Evolutionary conservation across 2,113 vertebrate species (phyloP), one percentile per base, ranked within the genome.

Genomic region (Nematolebias whitei): DNA sequence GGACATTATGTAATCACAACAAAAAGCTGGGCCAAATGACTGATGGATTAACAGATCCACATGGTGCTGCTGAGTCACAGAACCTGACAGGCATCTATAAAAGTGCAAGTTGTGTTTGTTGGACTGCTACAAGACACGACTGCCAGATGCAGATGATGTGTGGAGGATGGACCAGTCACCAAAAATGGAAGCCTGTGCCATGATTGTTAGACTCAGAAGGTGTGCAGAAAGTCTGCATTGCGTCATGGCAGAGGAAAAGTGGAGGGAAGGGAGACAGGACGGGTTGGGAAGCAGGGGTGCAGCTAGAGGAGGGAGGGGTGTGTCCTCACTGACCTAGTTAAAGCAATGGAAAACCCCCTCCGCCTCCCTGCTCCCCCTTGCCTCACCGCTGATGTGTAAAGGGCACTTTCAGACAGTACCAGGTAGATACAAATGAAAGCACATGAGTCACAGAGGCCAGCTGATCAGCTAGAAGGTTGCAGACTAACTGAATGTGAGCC

Each of bases 241-340:
- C 85, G 85, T 90, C 88, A 89, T 81, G 89, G 69, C 47, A n/a
- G 76, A 82, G 78, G 72, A 41, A 53, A 66, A 55, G 50, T 10
- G 49, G 58, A 69, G 63, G 59, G 61, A 67, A 57, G 32, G 38
- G 69, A 64, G 67, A 68, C 39, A 32, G 63, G 62, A 18, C 66
- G 77, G 68, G 50, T 47, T 51, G 64, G 38, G 52, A 67, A 71
- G 76, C 58, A 61, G 74, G 78, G 86, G 66, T 74, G 73, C 69
- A 58, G 76, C 29, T 18, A 83, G 77, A 78, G 67, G 76, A 29
- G 26, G 79, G 79, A 64, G 68, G 79, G 87, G 86, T 77, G 86
- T 87, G 87, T 89, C 83, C 79, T 85, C 75, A 58, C 82, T 91
- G 90, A 91, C 90, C 90, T 90, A 91, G 85, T 80, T 90, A 87